phyloP scores from a whole-genome alignment of 2,888 invertebrate genomes.

The Peribatodes rhomboidaria region DNA sequence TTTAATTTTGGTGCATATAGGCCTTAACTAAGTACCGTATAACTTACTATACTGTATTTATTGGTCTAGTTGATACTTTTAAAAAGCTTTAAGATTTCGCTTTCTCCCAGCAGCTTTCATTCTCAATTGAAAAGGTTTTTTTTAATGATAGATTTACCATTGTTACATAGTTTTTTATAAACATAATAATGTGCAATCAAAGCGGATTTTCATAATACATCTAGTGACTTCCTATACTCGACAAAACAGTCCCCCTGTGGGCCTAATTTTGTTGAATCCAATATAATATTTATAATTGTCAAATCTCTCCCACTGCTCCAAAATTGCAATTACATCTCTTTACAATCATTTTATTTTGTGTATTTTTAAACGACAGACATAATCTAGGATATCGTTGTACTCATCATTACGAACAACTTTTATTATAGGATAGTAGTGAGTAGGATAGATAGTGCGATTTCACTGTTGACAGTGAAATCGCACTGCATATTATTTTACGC shows the following conservation, averaged over 20 bases:
- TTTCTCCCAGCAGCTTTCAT: not conserved
- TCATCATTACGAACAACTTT: too few species aligned
- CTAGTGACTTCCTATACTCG: constrained; percentile 64
- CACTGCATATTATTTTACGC: too few species aligned
- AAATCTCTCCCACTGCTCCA: not conserved
- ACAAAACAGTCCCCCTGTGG: constrained; percentile 55
- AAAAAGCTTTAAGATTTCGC: not conserved
- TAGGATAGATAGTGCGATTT: too few species aligned
- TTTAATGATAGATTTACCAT: not conserved
- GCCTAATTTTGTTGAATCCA: constrained; percentile 58
- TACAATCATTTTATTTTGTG: too few species aligned
- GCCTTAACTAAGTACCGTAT: too few species aligned
- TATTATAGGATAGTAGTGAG: too few species aligned
- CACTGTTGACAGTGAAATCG: too few species aligned
- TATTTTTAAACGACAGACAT: too few species aligned
- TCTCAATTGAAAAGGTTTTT: not conserved
- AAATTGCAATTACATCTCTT: not conserved
- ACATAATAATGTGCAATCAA: constrained; percentile 62
- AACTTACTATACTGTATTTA: too few species aligned
- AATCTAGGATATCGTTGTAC: too few species aligned
- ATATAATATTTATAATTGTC: constrained; percentile 33
- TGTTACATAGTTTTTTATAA: constrained; percentile 19
- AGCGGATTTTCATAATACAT: constrained; percentile 56
- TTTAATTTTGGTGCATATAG: too few species aligned
- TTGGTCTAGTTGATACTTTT: too few species aligned